Evolutionary conservation across 2,888 invertebrate genomes (phyloP).

Genomic region (Marasmarcha lunaedactyla): DNA sequence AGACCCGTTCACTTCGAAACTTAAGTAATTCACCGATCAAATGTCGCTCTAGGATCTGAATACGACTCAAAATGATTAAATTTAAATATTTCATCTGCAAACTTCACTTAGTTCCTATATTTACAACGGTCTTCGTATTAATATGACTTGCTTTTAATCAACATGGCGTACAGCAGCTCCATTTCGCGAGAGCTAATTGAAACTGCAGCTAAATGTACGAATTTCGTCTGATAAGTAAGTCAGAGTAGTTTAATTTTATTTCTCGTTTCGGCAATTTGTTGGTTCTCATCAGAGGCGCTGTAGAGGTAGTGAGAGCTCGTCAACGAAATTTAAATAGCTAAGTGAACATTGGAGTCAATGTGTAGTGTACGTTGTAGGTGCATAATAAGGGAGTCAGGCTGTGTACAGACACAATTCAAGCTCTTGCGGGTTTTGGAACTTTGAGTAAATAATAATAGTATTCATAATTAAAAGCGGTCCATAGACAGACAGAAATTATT

Average conservation of each 20-base stretch:
- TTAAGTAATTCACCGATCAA: slow-evolving; percentile 45
- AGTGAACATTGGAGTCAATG: slow-evolving; percentile 3
- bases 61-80: slow-evolving; percentile 58
- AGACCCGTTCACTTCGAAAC: slow-evolving; percentile 22
- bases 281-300: too few species aligned
- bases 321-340: not conserved
- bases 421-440: slow-evolving; percentile 12
- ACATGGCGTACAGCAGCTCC: too few species aligned
- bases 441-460: not conserved
- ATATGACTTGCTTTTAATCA: too few species aligned
- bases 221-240: too few species aligned
- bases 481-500: too few species aligned
- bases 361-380: slow-evolving; percentile 33
- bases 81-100: slow-evolving; percentile 59
- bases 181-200: too few species aligned
- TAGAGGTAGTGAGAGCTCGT: not conserved
- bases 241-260: too few species aligned
- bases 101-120: slow-evolving; percentile 36
- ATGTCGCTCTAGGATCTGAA: slow-evolving; percentile 56
- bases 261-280: too few species aligned
- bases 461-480: not conserved
- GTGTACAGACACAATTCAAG: slow-evolving; percentile 19
- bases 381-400: slow-evolving; percentile 3
- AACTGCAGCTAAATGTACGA: too few species aligned
- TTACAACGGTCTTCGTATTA: slow-evolving; percentile 17